These are phyloP conservation scores for Cephus cinctus DNA, from an alignment of 1,140 invertebrate genomes.

Conservation along the genomic window DNA sequence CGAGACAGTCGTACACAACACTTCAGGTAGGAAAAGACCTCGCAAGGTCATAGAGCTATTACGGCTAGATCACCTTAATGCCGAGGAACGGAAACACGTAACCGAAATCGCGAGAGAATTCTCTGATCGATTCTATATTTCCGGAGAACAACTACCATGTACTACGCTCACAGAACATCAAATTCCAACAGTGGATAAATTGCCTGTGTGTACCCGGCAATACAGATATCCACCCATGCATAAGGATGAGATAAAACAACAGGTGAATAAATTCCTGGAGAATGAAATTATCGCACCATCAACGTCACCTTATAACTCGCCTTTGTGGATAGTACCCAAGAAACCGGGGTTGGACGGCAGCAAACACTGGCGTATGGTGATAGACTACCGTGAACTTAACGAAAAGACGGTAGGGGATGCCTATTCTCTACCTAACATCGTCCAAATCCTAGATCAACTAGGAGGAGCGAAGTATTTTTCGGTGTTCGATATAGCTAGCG, in stretches of 20 bases:
- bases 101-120: too few relatives aligned
- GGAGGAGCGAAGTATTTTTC: slow-evolving; percentile 47
- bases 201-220: slow-evolving; percentile 27
- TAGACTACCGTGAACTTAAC: slow-evolving; percentile 41
- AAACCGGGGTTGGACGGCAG: slow-evolving; percentile 25
- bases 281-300: too few relatives aligned
- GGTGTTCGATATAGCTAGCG: slow-evolving; percentile 51
- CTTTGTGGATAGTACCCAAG: slow-evolving; percentile 35
- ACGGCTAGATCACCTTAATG: slow-evolving; percentile 1
- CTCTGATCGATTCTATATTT: too few relatives aligned
- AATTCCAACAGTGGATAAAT: slow-evolving; percentile 19
- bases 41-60: background rate
- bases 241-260: slow-evolving; percentile 36
- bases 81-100: too few relatives aligned
- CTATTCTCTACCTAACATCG: slow-evolving; percentile 58
- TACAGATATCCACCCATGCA: slow-evolving; percentile 41
- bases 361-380: slow-evolving; percentile 33
- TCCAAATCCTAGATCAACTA: slow-evolving; percentile 44
- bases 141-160: slow-evolving; percentile 18
- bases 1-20: too few relatives aligned
- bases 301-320: slow-evolving; percentile 44
- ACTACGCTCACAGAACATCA: slow-evolving; percentile 22
- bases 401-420: slow-evolving; percentile 31
- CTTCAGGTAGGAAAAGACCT: background rate
- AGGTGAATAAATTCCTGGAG: slow-evolving; percentile 34